A percentile compares a stretch with the other conserved stretches of the same genome.
These are phyloP conservation scores for Brachirus orientalis DNA, from an alignment of 2,113 vertebrate species.

Conservation along the genomic window DNA sequence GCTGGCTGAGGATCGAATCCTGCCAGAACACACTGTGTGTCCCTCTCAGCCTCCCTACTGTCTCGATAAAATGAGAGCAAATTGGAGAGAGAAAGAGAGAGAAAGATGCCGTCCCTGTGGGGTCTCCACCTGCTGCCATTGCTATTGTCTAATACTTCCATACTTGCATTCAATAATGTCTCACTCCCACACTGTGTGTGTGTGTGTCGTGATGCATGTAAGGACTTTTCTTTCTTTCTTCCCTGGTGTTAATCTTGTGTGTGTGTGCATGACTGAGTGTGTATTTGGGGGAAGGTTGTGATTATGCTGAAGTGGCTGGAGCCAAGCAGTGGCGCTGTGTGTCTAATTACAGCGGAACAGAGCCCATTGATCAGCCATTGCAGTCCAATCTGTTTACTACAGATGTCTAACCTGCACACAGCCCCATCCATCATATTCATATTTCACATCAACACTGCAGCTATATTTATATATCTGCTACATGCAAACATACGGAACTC, in stretches of 20 bases:
- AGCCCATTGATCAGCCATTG: slow-evolving; percentile 87
- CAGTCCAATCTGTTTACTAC: slow-evolving; percentile 87
- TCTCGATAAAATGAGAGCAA: slow-evolving; percentile 63
- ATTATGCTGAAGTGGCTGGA: slow-evolving; percentile 87
- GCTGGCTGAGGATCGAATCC: slow-evolving; percentile 71
- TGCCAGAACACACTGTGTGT: slow-evolving; percentile 61
- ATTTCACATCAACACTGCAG: slow-evolving; percentile 70
- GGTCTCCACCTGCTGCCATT: slow-evolving; percentile 66
- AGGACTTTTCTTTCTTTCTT: slow-evolving; percentile 28
- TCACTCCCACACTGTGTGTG: slow-evolving; percentile 57
- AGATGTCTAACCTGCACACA: slow-evolving; percentile 79
- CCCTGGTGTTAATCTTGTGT: slow-evolving; percentile 7
- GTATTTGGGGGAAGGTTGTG: slow-evolving; percentile 38
- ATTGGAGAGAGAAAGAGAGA: slow-evolving; percentile 53
- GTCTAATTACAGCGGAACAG: slow-evolving; percentile 91
- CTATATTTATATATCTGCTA: slow-evolving; percentile 5
- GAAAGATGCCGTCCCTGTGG: slow-evolving; percentile 65
- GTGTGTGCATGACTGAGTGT: slow-evolving; percentile 31
- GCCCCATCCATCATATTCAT: slow-evolving; percentile 84
- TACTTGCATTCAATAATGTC: slow-evolving; percentile 60
- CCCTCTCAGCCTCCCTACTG: slow-evolving; percentile 68
- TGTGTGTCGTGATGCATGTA: slow-evolving; percentile 76
- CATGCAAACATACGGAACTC: slow-evolving; percentile 26
- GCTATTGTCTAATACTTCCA: slow-evolving; percentile 65
- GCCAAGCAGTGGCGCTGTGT: slow-evolving; percentile 81